These are phyloP conservation scores for Helicorthomorpha holstii DNA, from an alignment of 1,140 invertebrate species.

Conservation along the genomic window DNA sequence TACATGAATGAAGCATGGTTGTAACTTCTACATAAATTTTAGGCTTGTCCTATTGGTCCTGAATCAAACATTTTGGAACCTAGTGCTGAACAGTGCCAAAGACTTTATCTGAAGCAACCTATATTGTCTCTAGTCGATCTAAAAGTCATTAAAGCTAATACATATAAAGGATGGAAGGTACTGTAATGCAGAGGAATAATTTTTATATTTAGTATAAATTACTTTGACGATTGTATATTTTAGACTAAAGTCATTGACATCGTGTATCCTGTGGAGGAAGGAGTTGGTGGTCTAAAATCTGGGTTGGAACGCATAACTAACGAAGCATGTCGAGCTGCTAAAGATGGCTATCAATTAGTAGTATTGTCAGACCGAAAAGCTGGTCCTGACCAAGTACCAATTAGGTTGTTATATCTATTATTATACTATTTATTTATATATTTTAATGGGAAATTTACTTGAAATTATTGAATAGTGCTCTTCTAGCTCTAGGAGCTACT, in stretches of 20 bases:
- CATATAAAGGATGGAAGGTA: slow-evolving; percentile 74
- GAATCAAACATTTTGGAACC: slow-evolving; percentile 89
- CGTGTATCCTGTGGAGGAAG: slow-evolving; percentile 54
- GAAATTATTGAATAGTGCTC: slow-evolving; percentile 39
- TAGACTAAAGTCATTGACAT: slow-evolving; percentile 74
- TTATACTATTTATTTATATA: not conserved
- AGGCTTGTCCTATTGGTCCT: slow-evolving; percentile 47
- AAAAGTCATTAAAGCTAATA: slow-evolving; percentile 65
- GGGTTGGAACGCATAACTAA: slow-evolving; percentile 62
- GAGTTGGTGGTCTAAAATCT: slow-evolving; percentile 49
- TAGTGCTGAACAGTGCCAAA: slow-evolving; percentile 68
- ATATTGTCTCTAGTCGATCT: slow-evolving; percentile 83
- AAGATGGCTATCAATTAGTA: slow-evolving; percentile 63
- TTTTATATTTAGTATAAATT: not conserved
- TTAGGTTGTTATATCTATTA: slow-evolving; percentile 19
- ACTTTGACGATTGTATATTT: too few species aligned
- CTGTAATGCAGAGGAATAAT: too few species aligned
- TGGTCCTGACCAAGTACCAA: slow-evolving; percentile 35
- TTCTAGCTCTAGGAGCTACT: slow-evolving; percentile 77
- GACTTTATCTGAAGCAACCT: slow-evolving; percentile 84
- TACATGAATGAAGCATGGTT: not conserved
- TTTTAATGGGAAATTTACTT: not conserved
- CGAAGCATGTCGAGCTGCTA: slow-evolving; percentile 64
- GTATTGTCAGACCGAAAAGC: slow-evolving; percentile 72
- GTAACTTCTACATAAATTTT: slow-evolving; percentile 5